Evolutionary conservation across 2,888 invertebrate species (phyloP).

Genomic region (Byasa hedistus): DNA sequence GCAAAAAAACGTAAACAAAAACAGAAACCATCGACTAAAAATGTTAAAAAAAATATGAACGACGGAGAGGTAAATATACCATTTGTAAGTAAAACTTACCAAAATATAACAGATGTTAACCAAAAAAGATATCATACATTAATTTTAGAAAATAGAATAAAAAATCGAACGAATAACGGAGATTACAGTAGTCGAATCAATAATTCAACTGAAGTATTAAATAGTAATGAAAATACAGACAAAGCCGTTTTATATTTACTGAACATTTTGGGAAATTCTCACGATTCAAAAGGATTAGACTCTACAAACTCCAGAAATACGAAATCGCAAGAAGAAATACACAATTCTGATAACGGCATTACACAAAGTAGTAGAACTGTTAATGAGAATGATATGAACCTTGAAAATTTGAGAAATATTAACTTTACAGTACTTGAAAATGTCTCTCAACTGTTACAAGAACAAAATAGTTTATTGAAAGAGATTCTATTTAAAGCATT

Average conservation of each 20-base stretch:
- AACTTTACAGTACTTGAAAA: not conserved
- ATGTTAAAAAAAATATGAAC: not conserved
- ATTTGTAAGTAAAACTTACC: not conserved
- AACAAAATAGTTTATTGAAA: constrained; percentile 22
- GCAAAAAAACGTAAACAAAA: not conserved
- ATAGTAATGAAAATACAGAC: constrained; percentile 1
- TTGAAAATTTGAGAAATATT: not conserved
- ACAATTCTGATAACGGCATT: not conserved
- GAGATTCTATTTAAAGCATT: constrained; percentile 12
- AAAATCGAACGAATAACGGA: not conserved
- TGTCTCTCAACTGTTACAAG: constrained; percentile 9
- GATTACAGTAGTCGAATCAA: not conserved
- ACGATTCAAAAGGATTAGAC: not conserved
- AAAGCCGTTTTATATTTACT: constrained; percentile 6
- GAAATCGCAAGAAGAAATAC: constrained; percentile 1
- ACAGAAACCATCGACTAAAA: not conserved
- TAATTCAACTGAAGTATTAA: not conserved
- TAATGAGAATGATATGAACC: not conserved
- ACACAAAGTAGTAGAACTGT: not conserved
- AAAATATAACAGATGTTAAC: not conserved
- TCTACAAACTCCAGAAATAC: not conserved
- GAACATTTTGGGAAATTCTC: constrained; percentile 7
- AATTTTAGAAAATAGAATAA: constrained; percentile 7
- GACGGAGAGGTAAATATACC: not conserved
- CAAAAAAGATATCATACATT: not conserved